phyloP scores from a whole-genome alignment of 2,113 vertebrate genomes.

The Echinops telfairi region DNA sequence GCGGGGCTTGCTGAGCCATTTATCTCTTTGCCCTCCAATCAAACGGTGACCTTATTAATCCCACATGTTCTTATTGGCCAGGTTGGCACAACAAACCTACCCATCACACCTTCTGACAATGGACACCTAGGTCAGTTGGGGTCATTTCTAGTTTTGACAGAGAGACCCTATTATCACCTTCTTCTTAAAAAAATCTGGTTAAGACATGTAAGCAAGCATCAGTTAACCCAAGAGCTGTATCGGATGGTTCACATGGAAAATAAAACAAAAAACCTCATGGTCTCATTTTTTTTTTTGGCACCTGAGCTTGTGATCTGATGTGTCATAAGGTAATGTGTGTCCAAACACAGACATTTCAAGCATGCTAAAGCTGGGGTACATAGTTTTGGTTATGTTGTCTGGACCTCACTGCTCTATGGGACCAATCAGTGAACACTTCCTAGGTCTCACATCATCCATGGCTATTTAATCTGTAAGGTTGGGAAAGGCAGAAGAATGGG shows the following conservation, averaged over 20 bases:
- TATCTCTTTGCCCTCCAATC: too few species aligned
- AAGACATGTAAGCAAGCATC: neutral
- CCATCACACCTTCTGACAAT: neutral
- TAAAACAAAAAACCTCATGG: neutral
- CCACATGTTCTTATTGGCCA: too few species aligned
- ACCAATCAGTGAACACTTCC: too few species aligned
- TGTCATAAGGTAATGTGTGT: neutral
- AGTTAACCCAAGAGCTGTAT: slow-evolving; percentile 22
- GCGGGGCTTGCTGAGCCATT: too few species aligned
- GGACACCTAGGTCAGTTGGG: neutral
- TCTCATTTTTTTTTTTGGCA: neutral
- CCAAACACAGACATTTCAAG: neutral
- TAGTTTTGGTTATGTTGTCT: too few species aligned
- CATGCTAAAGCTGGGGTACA: neutral
- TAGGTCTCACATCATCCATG: too few species aligned
- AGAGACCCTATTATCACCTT: neutral
- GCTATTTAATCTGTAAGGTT: neutral
- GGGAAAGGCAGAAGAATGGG: neutral
- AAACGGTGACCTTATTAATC: too few species aligned
- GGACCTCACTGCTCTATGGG: too few species aligned
- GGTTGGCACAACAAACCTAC: too few species aligned
- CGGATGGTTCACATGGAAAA: neutral
- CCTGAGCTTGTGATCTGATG: neutral
- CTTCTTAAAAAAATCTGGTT: neutral
- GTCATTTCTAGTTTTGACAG: slow-evolving; percentile 40